Base-by-base conservation (phyloP, 2,797 vertebrate species). In the Coregonus ussuriensis region DNA sequence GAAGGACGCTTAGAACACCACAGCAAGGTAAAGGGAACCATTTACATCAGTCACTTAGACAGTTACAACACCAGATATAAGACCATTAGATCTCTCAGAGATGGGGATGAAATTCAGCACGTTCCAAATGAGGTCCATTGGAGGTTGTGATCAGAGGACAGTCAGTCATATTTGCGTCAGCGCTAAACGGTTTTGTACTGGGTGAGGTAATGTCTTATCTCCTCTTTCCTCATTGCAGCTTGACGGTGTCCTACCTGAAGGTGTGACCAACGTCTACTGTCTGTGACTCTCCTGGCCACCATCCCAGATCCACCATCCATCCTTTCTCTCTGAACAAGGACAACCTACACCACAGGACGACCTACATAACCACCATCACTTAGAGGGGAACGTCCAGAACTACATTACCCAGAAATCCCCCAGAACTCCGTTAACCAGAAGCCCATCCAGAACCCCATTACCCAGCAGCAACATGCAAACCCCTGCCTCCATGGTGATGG, bases 401-500 rank as follows among this genome's bases (percentile, higher is more conserved):
- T 9, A 54, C 53, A 54, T 54, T 54, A 16, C 53, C 53, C 53
- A 18, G 53, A 54, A 54, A 33, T 33, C 31, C 31, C 31, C 31
- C 31, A 56, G 15, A 18, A 18, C 16, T 25, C 25, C 1, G 21
- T 62, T 62, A 4, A 7, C 59, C 59, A 62, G 59, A 21, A 21
- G 21, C 21, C 6, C 54, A 16, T 16, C 16, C 18, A 56, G 18
- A n/a, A 16, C 54, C 5, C 59, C 59, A 0, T 62, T 25, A 2
- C 7, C 74, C 13, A 13, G 41, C 59, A 63, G 21, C 72, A 79
- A 6, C 14, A 95, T 95, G 94, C 93, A 95, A 74, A 95, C 94
- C 15, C 92, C 94, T 4, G 86, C 86, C 16, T 92, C 94, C 54
- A 95, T 95, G 93, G 93, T 95, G 83, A 94, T 90, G 84, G 94